phyloP scores from a whole-genome alignment of 2,113 vertebrate species.

The Ammodytes dubius region DNA sequence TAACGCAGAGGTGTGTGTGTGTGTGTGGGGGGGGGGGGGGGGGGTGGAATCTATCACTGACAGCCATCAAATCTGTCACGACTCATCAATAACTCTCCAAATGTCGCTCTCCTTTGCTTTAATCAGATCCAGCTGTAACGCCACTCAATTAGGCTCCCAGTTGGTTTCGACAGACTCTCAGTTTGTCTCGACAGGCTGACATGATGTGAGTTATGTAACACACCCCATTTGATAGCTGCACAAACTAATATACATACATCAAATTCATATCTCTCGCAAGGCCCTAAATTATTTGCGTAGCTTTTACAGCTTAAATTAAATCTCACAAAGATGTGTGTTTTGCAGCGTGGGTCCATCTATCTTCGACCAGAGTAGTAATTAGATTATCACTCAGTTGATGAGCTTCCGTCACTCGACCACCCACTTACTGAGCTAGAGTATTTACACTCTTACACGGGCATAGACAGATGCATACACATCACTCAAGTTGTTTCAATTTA shows the following conservation, averaged over 20 bases:
- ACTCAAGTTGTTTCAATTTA: background rate
- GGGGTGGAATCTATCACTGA: constrained; percentile 45
- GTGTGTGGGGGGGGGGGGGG: background rate
- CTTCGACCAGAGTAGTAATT: constrained; percentile 76
- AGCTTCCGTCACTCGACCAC: constrained; percentile 59
- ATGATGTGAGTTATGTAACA: constrained; percentile 71
- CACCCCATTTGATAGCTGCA: constrained; percentile 58
- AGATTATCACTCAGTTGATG: constrained; percentile 78
- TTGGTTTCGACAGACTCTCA: constrained; percentile 61
- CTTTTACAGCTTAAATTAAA: constrained; percentile 76
- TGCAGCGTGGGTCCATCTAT: constrained; percentile 66
- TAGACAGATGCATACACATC: background rate
- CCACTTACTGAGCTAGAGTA: constrained; percentile 41
- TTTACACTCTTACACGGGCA: constrained; percentile 4
- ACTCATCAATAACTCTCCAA: constrained; percentile 72
- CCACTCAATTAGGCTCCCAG: constrained; percentile 69
- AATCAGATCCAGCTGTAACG: constrained; percentile 69
- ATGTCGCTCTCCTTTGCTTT: constrained; percentile 62
- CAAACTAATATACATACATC: constrained; percentile 71
- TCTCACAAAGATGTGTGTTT: constrained; percentile 71
- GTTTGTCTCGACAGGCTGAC: constrained; percentile 58
- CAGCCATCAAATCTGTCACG: constrained; percentile 70
- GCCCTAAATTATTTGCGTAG: constrained; percentile 72
- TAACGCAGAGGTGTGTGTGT: constrained; percentile 20
- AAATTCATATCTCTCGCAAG: constrained; percentile 68